phyloP scores from a whole-genome alignment of 2,113 vertebrate species.

The Trochalopteron elliotii region DNA sequence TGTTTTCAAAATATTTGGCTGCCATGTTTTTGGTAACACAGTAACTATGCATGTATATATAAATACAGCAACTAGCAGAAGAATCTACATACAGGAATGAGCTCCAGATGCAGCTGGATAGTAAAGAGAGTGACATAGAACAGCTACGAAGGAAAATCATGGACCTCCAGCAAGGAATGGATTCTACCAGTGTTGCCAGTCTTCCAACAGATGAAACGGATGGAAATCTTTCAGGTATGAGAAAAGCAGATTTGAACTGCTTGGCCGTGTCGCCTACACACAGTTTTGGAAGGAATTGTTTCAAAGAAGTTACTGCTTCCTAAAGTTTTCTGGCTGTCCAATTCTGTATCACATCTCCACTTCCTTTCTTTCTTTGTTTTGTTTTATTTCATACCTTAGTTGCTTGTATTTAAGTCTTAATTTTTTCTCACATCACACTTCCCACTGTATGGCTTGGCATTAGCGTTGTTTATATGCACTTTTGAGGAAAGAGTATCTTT shows the following conservation, averaged over 20 bases:
- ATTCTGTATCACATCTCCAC: neutral
- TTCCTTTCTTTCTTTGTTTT: neutral
- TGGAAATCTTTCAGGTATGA: constrained; percentile 89
- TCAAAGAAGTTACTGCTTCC: neutral
- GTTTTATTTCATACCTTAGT: neutral
- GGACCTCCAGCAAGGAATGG: constrained; percentile 90
- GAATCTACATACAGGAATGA: constrained; percentile 91
- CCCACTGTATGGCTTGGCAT: neutral
- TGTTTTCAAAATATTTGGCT: neutral
- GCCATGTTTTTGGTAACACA: neutral
- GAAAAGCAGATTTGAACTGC: neutral
- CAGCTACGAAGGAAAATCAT: constrained; percentile 90
- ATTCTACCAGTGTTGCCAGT: constrained; percentile 93
- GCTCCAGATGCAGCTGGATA: constrained; percentile 97
- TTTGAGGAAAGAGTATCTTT: neutral
- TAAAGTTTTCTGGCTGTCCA: neutral
- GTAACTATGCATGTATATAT: neutral
- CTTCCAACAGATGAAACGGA: constrained; percentile 89
- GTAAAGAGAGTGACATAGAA: constrained; percentile 98
- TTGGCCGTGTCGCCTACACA: neutral
- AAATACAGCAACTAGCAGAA: constrained; percentile 90
- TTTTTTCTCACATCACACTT: neutral
- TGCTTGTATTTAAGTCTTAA: neutral
- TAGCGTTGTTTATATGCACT: neutral
- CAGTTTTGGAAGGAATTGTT: neutral